Evolutionary conservation across 2,888 invertebrate species (phyloP).

Genomic region (Tenthredo distinguenda): DNA sequence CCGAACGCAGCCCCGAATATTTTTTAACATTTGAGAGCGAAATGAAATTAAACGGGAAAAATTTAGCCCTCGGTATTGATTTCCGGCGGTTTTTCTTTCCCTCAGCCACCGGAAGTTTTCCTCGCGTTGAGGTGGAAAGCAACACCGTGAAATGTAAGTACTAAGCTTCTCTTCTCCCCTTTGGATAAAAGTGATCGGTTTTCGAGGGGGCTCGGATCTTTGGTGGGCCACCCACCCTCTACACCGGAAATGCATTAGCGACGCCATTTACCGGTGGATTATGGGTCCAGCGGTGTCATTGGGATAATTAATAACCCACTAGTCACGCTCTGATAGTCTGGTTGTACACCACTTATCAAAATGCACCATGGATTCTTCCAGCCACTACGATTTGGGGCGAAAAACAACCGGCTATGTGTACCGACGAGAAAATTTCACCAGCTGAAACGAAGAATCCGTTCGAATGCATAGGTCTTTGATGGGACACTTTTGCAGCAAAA

Average conservation of each 20-base stretch:
- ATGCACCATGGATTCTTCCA: not conserved
- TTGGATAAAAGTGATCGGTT: slow-evolving; percentile 38
- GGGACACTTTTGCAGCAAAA: too few relatives aligned
- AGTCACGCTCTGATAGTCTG: not conserved
- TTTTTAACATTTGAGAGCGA: not conserved
- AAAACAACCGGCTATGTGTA: not conserved
- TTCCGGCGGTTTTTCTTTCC: not conserved
- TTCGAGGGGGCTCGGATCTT: not conserved
- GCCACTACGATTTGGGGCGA: not conserved
- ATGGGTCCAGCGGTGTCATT: slow-evolving; percentile 24
- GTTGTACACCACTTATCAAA: not conserved
- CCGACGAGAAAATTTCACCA: not conserved
- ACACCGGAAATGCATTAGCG: slow-evolving; percentile 46
- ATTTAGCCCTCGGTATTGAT: not conserved
- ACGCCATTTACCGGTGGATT: slow-evolving; percentile 21
- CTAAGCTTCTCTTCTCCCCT: not conserved
- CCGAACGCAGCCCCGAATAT: not conserved
- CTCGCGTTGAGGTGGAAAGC: not conserved
- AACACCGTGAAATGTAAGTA: slow-evolving; percentile 8
- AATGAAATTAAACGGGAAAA: not conserved
- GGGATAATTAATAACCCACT: slow-evolving; percentile 34
- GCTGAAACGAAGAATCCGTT: too few relatives aligned
- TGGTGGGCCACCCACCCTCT: slow-evolving; percentile 23
- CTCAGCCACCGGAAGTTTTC: not conserved
- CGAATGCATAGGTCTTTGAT: too few relatives aligned